Evolutionary conservation across 2,888 invertebrate species (phyloP), one percentile per base, ranked within the genome.

Genomic region (Troilus luridus): DNA sequence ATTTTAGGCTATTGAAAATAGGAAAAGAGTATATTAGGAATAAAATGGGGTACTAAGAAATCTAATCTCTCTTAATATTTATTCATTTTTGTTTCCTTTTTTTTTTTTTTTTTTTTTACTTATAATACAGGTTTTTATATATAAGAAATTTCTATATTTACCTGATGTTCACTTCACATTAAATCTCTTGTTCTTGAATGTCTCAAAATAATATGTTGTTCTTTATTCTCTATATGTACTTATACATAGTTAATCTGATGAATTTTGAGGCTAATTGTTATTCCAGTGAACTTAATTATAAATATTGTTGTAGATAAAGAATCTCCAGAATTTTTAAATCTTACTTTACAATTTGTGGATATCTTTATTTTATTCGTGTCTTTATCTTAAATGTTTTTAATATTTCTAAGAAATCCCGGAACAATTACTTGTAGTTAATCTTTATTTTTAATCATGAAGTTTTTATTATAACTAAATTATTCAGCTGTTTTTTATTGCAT

Each of bases 1-100:
- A 89, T 27, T 64, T 88, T 89, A 89, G 89, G 59, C 90, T 60
- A 89, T 67, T 90, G 27, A 90, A 77, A 90, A 81, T 77, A 90
- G 58, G 54, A 62, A 24, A 60, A 62, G 88, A 88, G 27, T 88
- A 88, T 88, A 88, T 88, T 88, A 88, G 88, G 88, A 88, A 88
- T 88, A 58, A 56, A 88, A 88, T 60, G 88, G 85, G 88, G 59
- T 88, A 88, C 21, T 88, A 62, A 88, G 58, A 88, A 60, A 88
- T 59, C 10, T 58, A 60, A 60, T 88, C 60, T 58, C 59, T 60
- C 59, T 88, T 60, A 88, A 88, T 88, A 56, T 62, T 59, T 88
- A 41, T 56, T 62, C 62, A 27, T 60, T 62, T 2, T 59, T 17
- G 24, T 88, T 88, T 41, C 19, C 6, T 88, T 88, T 59, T 54